Evolutionary conservation across 2,113 vertebrate genomes (phyloP).

Genomic region (Dipodomys stephensi): DNA sequence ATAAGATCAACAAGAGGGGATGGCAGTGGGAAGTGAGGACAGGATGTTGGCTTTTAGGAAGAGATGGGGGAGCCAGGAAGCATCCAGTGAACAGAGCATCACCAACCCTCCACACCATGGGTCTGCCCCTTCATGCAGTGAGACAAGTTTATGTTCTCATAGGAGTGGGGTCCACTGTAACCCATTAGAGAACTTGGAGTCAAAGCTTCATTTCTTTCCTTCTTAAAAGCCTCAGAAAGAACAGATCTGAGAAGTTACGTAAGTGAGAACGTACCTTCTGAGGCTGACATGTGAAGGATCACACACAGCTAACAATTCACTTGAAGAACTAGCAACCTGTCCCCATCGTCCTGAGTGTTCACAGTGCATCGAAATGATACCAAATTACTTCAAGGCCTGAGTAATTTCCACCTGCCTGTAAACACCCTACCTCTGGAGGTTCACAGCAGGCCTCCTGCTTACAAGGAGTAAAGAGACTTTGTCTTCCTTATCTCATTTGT

Average conservation of each 20-base stretch:
- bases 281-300: neutral
- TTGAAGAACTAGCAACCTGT: neutral
- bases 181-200: neutral
- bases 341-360: accelerated
- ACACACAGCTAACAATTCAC: neutral
- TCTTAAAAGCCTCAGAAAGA: neutral
- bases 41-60: neutral
- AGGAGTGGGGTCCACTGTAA: accelerated
- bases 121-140: neutral
- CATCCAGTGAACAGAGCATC: neutral
- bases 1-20: neutral
- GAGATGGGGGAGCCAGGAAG: neutral
- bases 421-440: neutral
- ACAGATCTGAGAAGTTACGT: neutral
- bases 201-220: neutral
- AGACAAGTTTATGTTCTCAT: neutral
- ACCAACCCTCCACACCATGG: neutral
- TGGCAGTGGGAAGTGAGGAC: neutral
- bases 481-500: slow-evolving; percentile 17
- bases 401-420: neutral
- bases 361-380: neutral
- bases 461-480: neutral
- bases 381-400: neutral
- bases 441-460: neutral
- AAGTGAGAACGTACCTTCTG: neutral